Evolutionary conservation across 2,113 vertebrate species (phyloP).

Genomic region (Tupaia tana): DNA sequence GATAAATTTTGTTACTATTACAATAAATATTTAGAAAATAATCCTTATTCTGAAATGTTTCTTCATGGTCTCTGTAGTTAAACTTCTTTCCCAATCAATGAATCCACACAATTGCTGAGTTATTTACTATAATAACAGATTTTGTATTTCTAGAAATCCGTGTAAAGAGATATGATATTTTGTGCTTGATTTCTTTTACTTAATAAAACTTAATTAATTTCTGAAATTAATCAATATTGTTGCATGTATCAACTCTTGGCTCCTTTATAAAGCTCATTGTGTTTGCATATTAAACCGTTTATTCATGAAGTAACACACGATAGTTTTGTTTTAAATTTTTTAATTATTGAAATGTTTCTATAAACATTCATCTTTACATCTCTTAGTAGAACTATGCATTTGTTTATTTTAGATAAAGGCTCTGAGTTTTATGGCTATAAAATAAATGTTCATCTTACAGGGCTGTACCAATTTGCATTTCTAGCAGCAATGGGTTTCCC

Average conservation of each 20-base stretch:
- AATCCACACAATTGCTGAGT: background rate
- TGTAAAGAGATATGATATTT: background rate
- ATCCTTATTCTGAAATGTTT: background rate
- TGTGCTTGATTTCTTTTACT: background rate
- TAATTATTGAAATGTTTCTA: background rate
- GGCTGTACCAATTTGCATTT: background rate
- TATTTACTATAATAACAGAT: background rate
- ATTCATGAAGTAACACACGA: background rate
- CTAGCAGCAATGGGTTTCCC: background rate
- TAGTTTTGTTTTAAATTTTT: background rate
- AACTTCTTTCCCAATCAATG: background rate
- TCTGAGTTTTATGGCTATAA: background rate
- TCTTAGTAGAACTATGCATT: background rate
- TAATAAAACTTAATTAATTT: background rate
- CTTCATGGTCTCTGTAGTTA: background rate
- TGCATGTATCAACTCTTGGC: background rate
- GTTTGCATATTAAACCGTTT: background rate
- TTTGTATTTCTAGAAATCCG: background rate
- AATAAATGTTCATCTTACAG: background rate
- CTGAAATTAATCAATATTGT: background rate
- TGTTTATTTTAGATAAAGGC: background rate
- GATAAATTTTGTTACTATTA: background rate
- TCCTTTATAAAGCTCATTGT: background rate
- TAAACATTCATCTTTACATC: background rate
- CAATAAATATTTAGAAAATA: background rate